phyloP scores from a whole-genome alignment of 2,888 invertebrate genomes.

The Acanthosepion esculentum region DNA sequence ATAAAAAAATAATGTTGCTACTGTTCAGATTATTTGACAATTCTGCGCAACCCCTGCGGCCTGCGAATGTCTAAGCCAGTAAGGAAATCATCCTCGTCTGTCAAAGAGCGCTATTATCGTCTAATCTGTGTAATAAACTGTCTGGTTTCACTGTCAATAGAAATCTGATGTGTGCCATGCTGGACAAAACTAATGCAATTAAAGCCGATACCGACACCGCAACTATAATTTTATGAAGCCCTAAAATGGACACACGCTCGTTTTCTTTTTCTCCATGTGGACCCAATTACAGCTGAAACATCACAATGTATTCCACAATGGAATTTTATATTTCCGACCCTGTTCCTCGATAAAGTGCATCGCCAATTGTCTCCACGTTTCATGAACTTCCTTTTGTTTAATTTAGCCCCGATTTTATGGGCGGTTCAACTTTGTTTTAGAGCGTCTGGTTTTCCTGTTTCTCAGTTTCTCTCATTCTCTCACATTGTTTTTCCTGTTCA shows the following conservation, averaged over 20 bases:
- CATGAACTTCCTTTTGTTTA: constrained; percentile 2
- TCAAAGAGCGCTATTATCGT: not conserved
- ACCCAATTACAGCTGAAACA: constrained; percentile 33
- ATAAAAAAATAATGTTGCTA: not conserved
- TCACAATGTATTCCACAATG: too few species aligned
- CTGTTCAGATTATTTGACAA: not conserved
- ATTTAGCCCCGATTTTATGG: not conserved
- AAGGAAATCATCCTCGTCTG: not conserved
- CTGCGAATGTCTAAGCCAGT: not conserved
- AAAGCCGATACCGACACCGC: not conserved
- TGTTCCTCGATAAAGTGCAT: not conserved
- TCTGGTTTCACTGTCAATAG: not conserved
- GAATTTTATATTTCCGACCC: not conserved
- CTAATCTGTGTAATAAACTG: not conserved
- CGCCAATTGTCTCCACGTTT: not conserved
- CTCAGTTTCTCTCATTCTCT: not conserved
- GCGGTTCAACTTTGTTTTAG: not conserved
- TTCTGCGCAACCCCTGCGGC: not conserved
- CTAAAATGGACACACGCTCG: not conserved
- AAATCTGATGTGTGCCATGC: not conserved
- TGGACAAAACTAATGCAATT: not conserved
- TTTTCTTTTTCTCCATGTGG: not conserved
- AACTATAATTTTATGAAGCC: not conserved
- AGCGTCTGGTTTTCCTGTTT: not conserved
- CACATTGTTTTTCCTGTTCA: too few species aligned